Evolutionary conservation across 2,888 invertebrate genomes (phyloP), one percentile per base, ranked within the genome.

Genomic region (Melanostoma scalare): DNA sequence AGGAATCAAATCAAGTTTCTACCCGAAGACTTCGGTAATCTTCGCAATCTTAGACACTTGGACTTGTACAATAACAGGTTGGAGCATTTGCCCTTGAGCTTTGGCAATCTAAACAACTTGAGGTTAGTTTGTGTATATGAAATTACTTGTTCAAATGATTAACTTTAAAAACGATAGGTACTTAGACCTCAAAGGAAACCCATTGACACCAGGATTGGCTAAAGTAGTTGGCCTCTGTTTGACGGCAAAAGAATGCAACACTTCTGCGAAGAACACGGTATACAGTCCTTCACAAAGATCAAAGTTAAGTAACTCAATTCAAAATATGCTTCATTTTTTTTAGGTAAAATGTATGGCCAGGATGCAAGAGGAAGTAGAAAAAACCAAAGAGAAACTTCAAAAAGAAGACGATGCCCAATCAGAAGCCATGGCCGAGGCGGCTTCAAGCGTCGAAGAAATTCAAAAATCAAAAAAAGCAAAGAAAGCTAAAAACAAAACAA

Each of bases 131-230:
- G 0, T 44, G 20, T 20, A 20, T 20, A 9, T 4, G 9, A 46
- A 10, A 35, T 10, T 20, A 5, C 30, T 6, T 55, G 46, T 71
- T 38, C 4, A 4, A 8, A 33, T 2, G 35, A 52, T 6, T 9
- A 46, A 6, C 10, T 8, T 31, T 30, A 53, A 3, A 8, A 3
- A 9, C 3, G 8, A 3, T 55, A 93, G 93, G 87, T 96, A 96
- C 94, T 91, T 96, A 78, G 96, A 96, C 91, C 90, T 96, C 68
- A 96, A 96, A 89, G 94, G 95, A 86, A 96, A 96, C 90, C 96
- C 95, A 0, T 90, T 96, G 61, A 93, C 94, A 31, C 93, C 94
- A 3, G 92, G 93, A 31, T 92, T 96, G 84, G 93, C 93, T 40
- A 93, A 93, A 88, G 92, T 94, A 53, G 95, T 95, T 31, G 96